A percentile compares a stretch with the other conserved stretches of the same genome.
Conservation (phyloP, 2,113 vertebrate species). For the Triplophysa siluroides region DNA sequence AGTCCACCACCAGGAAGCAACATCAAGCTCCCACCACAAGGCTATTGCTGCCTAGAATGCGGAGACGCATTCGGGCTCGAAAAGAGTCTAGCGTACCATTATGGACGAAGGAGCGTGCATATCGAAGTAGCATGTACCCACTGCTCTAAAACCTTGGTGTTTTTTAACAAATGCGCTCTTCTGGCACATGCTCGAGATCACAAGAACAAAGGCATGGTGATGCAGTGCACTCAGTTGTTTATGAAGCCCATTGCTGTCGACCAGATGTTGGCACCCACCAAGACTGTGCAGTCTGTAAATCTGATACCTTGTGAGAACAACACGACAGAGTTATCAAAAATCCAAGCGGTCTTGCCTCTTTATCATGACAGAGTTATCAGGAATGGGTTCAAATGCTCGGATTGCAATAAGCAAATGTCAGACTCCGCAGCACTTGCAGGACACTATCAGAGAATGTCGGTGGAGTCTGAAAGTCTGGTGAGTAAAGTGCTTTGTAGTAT, state of each 20-base stretch:
- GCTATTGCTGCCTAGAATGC: conserved; percentile 92
- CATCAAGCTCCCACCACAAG: conserved; percentile 84
- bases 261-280: conserved; percentile 83
- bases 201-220: conserved; percentile 87
- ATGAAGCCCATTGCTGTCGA: conserved; percentile 88
- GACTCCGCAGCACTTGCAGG: conserved; percentile 86
- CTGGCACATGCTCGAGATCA: conserved; percentile 92
- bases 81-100: conserved; percentile 88
- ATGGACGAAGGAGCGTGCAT: conserved; percentile 87
- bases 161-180: conserved; percentile 95
- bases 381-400: conserved; percentile 84
- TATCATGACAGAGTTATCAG: conserved; percentile 82
- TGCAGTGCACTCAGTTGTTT: conserved; percentile 96
- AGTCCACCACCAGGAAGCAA: conserved; percentile 83
- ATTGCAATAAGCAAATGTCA: conserved; percentile 88
- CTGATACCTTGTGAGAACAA: conserved; percentile 51
- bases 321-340: conserved; percentile 23
- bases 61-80: conserved; percentile 93
- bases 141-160: conserved; percentile 86
- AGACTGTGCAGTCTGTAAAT: conserved; percentile 59
- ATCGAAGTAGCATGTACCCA: conserved; percentile 92
- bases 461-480: conserved; percentile 87
- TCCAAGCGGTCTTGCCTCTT: conserved; percentile 84
- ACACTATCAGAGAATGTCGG: conserved; percentile 88
- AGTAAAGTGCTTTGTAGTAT: conserved; percentile 63